Evolutionary conservation across 2,888 invertebrate species (phyloP).

Genomic region (Stenodema calcarata): DNA sequence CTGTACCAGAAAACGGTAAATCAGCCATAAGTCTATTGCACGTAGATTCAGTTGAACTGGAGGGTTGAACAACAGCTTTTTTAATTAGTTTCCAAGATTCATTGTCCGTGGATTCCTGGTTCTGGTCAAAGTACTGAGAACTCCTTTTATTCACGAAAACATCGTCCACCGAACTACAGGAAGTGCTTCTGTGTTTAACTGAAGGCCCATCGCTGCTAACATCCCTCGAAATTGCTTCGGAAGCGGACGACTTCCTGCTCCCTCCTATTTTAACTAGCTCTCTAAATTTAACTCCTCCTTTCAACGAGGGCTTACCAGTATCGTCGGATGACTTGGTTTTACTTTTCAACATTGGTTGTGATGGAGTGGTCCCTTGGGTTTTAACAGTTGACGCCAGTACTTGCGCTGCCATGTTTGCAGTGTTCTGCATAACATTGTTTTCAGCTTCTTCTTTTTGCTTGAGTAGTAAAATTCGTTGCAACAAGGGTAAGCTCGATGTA

Average conservation of each 20-base stretch:
- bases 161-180: constrained; percentile 23
- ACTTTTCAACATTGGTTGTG: neutral
- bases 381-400: constrained; percentile 57
- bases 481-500: constrained; percentile 69
- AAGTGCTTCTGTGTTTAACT: neutral
- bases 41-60: neutral
- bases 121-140: neutral
- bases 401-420: constrained; percentile 56
- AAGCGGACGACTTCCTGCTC: neutral
- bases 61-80: constrained; percentile 45
- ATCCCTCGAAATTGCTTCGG: constrained; percentile 6
- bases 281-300: constrained; percentile 60
- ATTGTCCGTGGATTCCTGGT: constrained; percentile 38
- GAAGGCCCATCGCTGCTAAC: neutral
- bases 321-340: constrained; percentile 11
- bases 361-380: constrained; percentile 52
- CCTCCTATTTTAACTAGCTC: constrained; percentile 55
- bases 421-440: constrained; percentile 53
- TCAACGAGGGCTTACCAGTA: neutral
- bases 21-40: constrained; percentile 1
- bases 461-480: constrained; percentile 76
- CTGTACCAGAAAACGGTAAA: neutral
- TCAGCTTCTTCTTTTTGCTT: constrained; percentile 78
- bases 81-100: constrained; percentile 59
- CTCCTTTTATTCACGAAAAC: neutral